Evolutionary conservation across 2,888 invertebrate genomes (phyloP).

Genomic region (Cerceris rybyensis): DNA sequence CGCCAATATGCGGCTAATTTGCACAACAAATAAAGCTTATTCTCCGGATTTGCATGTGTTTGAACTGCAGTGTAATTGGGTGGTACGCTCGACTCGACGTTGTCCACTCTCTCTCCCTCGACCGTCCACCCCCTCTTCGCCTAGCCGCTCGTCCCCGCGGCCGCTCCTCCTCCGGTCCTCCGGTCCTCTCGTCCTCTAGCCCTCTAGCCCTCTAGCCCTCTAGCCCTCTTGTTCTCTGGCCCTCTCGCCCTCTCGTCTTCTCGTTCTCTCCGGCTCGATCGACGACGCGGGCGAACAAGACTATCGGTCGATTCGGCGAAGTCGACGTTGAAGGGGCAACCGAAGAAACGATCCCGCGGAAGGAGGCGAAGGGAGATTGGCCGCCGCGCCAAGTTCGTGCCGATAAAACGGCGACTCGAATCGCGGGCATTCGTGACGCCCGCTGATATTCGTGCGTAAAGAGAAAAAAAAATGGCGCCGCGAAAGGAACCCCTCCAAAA

Average conservation of each 20-base stretch:
- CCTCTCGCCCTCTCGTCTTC: conserved; percentile 23
- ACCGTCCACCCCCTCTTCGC: conserved; percentile 54
- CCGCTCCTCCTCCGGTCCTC: conserved; percentile 28
- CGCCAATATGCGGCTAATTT: conserved; percentile 82
- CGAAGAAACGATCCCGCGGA: neutral
- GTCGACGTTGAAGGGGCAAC: too few species aligned
- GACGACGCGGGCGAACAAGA: neutral
- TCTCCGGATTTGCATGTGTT: conserved; percentile 82
- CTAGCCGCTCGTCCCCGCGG: conserved; percentile 8
- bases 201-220: neutral
- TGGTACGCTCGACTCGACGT: conserved; percentile 74
- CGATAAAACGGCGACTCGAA: conserved; percentile 11
- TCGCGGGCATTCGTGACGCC: conserved; percentile 61
- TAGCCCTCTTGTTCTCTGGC: conserved; percentile 18
- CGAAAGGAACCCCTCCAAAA: conserved; percentile 60
- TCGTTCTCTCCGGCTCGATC: neutral
- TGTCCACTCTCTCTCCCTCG: conserved; percentile 66
- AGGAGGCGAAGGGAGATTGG: neutral
- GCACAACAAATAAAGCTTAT: conserved; percentile 82
- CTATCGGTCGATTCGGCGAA: neutral
- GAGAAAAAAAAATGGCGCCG: conserved; percentile 65
- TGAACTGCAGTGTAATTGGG: conserved; percentile 82
- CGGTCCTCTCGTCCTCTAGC: conserved; percentile 8
- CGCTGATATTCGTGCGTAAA: conserved; percentile 66
- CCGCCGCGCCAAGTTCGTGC: conserved; percentile 8